Percentiles rank a stretch among this genome's conserved stretches.
These are phyloP conservation scores for Silurus asotus DNA, from an alignment of 2,113 vertebrate species.

Conservation along the genomic window DNA sequence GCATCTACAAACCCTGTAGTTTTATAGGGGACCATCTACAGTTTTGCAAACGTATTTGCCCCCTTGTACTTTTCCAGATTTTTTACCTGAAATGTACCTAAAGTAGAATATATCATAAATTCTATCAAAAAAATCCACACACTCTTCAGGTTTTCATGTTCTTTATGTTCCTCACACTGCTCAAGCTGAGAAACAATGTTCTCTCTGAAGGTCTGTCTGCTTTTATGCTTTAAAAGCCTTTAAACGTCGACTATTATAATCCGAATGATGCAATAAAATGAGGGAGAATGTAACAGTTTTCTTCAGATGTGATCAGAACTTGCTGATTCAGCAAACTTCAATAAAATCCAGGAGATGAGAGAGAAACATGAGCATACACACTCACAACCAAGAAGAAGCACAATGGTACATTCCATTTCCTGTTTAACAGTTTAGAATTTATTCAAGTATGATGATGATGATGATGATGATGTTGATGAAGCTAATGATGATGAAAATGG, in stretches of 20 bases:
- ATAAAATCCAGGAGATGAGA: neutral
- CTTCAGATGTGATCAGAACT: neutral
- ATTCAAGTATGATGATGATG: no score
- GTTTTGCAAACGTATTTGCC: neutral
- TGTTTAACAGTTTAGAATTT: no score
- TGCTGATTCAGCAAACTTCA: neutral
- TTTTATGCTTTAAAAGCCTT: neutral
- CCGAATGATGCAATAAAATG: neutral
- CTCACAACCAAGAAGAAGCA: neutral
- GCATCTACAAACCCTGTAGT: neutral
- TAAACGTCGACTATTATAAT: neutral
- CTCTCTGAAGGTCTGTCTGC: neutral
- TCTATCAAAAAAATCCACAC: neutral
- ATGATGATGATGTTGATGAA: no score
- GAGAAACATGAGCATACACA: neutral
- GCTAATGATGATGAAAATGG: no score
- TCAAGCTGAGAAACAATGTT: neutral
- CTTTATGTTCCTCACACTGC: neutral
- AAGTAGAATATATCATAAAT: neutral
- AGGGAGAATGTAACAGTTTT: neutral
- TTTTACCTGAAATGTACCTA: neutral
- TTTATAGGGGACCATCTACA: neutral
- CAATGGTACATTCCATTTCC: neutral
- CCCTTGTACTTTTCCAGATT: no score
- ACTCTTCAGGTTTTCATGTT: no score